phyloP scores from a whole-genome alignment of 2,113 vertebrate genomes.

The Narcine bancroftii region DNA sequence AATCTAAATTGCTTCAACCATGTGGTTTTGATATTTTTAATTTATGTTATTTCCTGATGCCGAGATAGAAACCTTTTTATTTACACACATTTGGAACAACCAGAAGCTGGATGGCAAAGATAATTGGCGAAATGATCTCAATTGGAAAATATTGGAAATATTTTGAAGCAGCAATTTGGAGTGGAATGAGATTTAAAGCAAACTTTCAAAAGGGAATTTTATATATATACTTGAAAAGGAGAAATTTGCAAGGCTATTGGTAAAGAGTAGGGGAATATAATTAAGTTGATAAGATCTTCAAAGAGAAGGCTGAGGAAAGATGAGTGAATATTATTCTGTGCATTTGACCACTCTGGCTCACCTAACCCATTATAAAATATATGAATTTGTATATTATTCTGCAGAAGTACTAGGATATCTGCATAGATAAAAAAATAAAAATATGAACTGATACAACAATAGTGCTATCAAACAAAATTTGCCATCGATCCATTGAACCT shows the following conservation, averaged over 20 bases:
- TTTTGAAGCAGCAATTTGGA: too few species aligned
- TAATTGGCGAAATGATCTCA: too few species aligned
- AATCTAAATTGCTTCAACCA: neutral
- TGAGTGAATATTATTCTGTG: neutral
- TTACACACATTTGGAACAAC: too few species aligned
- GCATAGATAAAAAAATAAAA: neutral
- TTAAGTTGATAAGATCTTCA: neutral
- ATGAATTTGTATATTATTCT: neutral
- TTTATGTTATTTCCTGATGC: neutral
- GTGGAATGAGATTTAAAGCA: too few species aligned
- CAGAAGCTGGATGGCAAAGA: too few species aligned
- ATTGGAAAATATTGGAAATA: too few species aligned
- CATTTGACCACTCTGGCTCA: too few species aligned
- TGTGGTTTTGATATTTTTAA: neutral
- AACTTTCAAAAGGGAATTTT: neutral
- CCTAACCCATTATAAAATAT: too few species aligned
- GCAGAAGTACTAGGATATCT: neutral
- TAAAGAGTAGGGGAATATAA: neutral
- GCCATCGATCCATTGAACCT: too few species aligned
- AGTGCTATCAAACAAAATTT: too few species aligned
- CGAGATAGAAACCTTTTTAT: neutral
- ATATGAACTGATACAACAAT: neutral
- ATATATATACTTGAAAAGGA: neutral
- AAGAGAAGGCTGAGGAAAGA: neutral
- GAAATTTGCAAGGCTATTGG: neutral